Percentiles rank a stretch among this genome's conserved stretches.
Evolutionary conservation across 2,797 vertebrate species (phyloP).

Genomic region (Monodelphis domestica): DNA sequence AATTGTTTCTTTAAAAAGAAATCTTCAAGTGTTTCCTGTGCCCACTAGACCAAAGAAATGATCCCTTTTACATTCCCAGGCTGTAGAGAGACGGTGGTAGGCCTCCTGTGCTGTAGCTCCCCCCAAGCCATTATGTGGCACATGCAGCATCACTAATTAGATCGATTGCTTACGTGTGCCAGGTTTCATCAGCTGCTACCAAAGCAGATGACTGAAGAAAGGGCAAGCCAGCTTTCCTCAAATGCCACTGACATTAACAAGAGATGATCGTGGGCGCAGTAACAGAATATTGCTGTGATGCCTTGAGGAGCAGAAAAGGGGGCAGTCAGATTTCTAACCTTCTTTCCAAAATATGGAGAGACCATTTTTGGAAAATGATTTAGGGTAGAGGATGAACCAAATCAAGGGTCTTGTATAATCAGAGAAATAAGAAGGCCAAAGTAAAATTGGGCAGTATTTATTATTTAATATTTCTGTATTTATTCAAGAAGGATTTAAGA

Average conservation of each 20-base stretch:
- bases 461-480: constrained; percentile 16
- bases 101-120: constrained; percentile 35
- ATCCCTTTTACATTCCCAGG: constrained; percentile 59
- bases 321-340: constrained; percentile 50
- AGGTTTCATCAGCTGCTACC: constrained; percentile 72
- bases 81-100: constrained; percentile 43
- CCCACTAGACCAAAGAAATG: constrained; percentile 64
- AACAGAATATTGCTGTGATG: constrained; percentile 52
- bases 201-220: constrained; percentile 73
- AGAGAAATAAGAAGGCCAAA: constrained; percentile 63
- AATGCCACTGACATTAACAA: constrained; percentile 66
- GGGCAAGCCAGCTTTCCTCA: constrained; percentile 47
- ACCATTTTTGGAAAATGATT: constrained; percentile 57
- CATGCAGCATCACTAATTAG: constrained; percentile 66
- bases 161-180: constrained; percentile 69
- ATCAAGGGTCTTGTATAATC: constrained; percentile 40
- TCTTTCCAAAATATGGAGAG: constrained; percentile 52
- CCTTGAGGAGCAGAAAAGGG: constrained; percentile 62
- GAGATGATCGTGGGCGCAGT: constrained; percentile 66
- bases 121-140: constrained; percentile 55
- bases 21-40: constrained; percentile 55
- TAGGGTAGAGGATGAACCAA: constrained; percentile 45
- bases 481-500: background rate
- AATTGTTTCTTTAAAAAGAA: constrained; percentile 60
- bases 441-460: constrained; percentile 51